A percentile compares a stretch with the other conserved stretches of the same genome.
Conservation (phyloP, 1,140 invertebrate genomes). For the Amyelois transitella region DNA sequence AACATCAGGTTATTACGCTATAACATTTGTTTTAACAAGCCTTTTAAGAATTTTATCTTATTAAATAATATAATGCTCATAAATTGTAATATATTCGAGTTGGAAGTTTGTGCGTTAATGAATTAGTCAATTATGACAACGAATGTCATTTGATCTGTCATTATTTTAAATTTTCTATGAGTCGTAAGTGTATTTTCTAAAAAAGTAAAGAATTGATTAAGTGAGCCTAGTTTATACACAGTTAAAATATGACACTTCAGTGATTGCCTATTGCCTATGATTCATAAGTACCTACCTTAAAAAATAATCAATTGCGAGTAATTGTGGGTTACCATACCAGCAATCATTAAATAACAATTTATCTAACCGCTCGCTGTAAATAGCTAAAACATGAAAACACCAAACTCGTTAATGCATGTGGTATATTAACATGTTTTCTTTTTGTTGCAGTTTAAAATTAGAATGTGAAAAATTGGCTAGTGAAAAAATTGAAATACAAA, state of each 20-base stretch:
- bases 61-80: slow-evolving; percentile 36
- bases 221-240: too few relatives aligned
- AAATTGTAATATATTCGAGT: slow-evolving; percentile 26
- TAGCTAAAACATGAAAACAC: background rate
- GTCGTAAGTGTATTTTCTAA: too few relatives aligned
- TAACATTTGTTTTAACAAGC: slow-evolving; percentile 37
- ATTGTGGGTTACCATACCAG: slow-evolving; percentile 4
- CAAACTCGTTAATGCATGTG: background rate
- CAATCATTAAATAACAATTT: slow-evolving; percentile 3
- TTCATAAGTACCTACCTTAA: slow-evolving; percentile 7
- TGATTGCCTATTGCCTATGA: too few relatives aligned
- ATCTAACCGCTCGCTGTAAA: background rate
- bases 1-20: too few relatives aligned
- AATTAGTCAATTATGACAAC: too few relatives aligned
- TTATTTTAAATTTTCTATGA: too few relatives aligned
- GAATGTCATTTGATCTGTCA: too few relatives aligned
- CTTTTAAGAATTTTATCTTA: slow-evolving; percentile 39
- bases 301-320: slow-evolving; percentile 7
- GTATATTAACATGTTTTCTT: slow-evolving; percentile 17
- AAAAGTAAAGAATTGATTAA: too few relatives aligned
- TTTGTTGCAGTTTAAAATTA: slow-evolving; percentile 84
- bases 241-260: too few relatives aligned
- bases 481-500: slow-evolving; percentile 98
- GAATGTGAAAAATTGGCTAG: slow-evolving; percentile 94
- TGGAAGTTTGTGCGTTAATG: too few relatives aligned